These are phyloP conservation scores for Drosophila recens DNA, from an alignment of 2,888 invertebrate species.

Conservation along the genomic window DNA sequence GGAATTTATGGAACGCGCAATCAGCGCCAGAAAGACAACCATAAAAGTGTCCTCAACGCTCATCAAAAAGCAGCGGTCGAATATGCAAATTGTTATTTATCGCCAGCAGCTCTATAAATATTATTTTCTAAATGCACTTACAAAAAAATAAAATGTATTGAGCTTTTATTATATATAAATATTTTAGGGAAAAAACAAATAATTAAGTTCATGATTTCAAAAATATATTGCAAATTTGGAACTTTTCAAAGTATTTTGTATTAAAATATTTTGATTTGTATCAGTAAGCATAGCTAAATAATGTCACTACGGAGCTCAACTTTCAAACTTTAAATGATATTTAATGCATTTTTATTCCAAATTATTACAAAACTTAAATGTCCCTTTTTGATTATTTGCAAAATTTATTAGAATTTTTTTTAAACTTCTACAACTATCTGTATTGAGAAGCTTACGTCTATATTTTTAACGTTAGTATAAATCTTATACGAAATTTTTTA, in stretches of 20 bases:
- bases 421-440: neutral
- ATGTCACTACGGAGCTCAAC: too few relatives aligned
- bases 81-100: slow-evolving; percentile 79
- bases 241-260: neutral
- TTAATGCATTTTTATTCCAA: too few relatives aligned
- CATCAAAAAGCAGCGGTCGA: slow-evolving; percentile 53
- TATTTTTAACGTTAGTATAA: neutral
- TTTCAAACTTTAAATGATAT: too few relatives aligned
- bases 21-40: slow-evolving; percentile 56
- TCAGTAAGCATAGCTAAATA: too few relatives aligned
- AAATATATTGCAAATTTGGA: neutral
- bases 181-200: neutral
- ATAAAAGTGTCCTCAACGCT: slow-evolving; percentile 70
- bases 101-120: slow-evolving; percentile 68
- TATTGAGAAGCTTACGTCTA: neutral
- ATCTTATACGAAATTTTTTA: neutral
- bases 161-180: neutral
- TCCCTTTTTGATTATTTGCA: neutral
- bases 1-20: slow-evolving; percentile 77
- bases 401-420: neutral
- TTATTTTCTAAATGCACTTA: slow-evolving; percentile 14
- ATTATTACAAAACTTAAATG: too few relatives aligned
- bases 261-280: neutral
- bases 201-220: neutral
- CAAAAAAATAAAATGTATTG: slow-evolving; percentile 1